A percentile compares a stretch with the other conserved stretches of the same genome.
Conservation (phyloP, 2,113 vertebrate species). For the Saimiri boliviensis region DNA sequence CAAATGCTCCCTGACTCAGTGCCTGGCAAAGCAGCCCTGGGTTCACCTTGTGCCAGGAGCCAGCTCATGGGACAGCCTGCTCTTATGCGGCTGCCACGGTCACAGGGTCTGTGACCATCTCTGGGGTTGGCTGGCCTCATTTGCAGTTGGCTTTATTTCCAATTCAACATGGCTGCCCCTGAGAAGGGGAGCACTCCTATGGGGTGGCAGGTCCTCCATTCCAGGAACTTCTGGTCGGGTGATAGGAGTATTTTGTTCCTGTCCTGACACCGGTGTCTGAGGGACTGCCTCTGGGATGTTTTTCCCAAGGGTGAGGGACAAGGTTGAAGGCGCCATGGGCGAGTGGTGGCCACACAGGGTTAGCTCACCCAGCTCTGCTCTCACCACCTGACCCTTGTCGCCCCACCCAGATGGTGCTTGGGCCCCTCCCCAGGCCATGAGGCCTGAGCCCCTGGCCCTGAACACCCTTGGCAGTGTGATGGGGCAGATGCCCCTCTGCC, state of each 20-base stretch:
- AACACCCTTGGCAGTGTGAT: neutral
- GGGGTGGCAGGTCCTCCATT: too few species aligned
- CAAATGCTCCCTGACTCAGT: neutral
- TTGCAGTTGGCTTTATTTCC: neutral
- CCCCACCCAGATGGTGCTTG: neutral
- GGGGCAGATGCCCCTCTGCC: neutral
- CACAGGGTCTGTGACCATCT: neutral
- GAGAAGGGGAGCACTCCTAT: neutral
- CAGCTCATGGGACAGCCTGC: neutral
- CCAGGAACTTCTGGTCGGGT: neutral
- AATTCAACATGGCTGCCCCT: too few species aligned
- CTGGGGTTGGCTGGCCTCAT: neutral
- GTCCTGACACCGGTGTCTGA: neutral
- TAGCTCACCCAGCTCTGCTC: neutral
- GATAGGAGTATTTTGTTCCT: neutral
- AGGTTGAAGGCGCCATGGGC: neutral
- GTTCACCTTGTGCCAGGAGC: neutral
- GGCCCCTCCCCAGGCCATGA: too few species aligned
- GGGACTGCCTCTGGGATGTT: neutral
- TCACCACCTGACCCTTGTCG: neutral
- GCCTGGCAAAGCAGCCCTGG: neutral
- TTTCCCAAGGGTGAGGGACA: neutral
- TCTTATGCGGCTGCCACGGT: accelerated
- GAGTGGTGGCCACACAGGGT: neutral
- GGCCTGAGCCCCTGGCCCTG: neutral